Evolutionary conservation across 1,140 invertebrate genomes (phyloP), one percentile per base, ranked within the genome.

Genomic region (Centruroides vittatus): DNA sequence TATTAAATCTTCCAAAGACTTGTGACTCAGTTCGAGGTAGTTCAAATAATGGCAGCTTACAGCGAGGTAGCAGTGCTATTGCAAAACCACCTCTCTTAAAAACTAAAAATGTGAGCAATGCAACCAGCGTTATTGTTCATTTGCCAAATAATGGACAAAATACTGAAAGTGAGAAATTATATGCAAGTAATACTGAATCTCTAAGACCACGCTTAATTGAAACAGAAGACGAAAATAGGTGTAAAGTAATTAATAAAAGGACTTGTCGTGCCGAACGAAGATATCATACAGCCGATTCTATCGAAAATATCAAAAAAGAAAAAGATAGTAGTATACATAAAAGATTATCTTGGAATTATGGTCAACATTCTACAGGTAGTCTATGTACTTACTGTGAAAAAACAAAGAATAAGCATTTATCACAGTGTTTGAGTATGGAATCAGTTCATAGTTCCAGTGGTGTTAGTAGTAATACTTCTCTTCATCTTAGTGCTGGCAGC

Each of bases 261-360:
- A 69, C 73, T 35, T 75, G 76, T 36, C 71, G 81, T 57, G 74
- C 71, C 61, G 79, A 80, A 52, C 72, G 78, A 61, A 72, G 80
- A 5, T 84, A 84, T 72, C 77, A 83, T 71, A 84, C 82, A 8
- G 82, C 81, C 5, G 82, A 83, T 61, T 77, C 80, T 13, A 81
- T 84, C 58, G 81, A 84, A 70, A 81, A 83, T 68, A 76, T 84
- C 48, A 81, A 82, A 72, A 80, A 72, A 51, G 66, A 71, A 57
- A 69, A 71, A 69, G 81, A 83, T 71, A 72, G 75, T 35, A 78
- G 74, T 58, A 84, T 84, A 61, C 79, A 83, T 67, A 84, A 84
- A 72, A 73, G 82, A 36, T 71, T 83, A 12, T 84, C 82, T 11
- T 83, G 81, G 81, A 83, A 84, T 71, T 81, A 77, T 65, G 79